A percentile compares a stretch with the other conserved stretches of the same genome.
phyloP scores from a whole-genome alignment of 2,888 invertebrate genomes.

The Drosophila quinaria region DNA sequence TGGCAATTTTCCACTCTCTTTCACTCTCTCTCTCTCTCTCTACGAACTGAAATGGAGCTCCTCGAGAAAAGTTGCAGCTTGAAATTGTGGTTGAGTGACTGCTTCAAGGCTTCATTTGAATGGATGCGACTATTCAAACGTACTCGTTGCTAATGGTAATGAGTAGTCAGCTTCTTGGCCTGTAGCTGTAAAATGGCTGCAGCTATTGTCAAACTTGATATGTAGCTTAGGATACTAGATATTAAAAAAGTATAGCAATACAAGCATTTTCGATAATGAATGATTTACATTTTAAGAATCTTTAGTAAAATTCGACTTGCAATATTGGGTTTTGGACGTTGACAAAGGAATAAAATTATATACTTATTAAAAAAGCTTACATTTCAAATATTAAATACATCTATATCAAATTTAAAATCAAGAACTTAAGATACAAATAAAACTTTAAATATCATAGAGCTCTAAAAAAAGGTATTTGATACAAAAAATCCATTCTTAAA shows the following conservation, averaged over 20 bases:
- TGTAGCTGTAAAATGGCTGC: background rate
- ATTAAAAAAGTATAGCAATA: background rate
- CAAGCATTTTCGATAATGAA: too few species aligned
- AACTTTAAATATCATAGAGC: too few species aligned
- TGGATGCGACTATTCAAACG: constrained; percentile 16
- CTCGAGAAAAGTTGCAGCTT: constrained; percentile 42
- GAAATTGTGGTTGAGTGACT: constrained; percentile 22
- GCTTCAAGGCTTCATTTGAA: constrained; percentile 27
- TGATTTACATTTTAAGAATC: too few species aligned
- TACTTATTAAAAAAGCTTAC: too few species aligned
- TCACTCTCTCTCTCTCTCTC: background rate
- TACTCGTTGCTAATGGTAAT: constrained; percentile 39
- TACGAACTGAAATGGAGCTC: constrained; percentile 16
- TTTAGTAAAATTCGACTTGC: too few species aligned
- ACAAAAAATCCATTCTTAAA: too few species aligned
- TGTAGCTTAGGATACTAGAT: background rate
- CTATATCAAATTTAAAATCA: too few species aligned
- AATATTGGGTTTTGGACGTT: too few species aligned
- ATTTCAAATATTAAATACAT: too few species aligned
- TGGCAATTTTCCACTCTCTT: constrained; percentile 20
- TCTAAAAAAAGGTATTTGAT: too few species aligned
- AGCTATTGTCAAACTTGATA: constrained; percentile 2
- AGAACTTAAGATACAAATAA: too few species aligned
- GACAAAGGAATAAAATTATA: too few species aligned
- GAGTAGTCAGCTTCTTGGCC: background rate